Base-by-base conservation (phyloP, 1,140 invertebrate species). In the Eupristina koningsbergeri region DNA sequence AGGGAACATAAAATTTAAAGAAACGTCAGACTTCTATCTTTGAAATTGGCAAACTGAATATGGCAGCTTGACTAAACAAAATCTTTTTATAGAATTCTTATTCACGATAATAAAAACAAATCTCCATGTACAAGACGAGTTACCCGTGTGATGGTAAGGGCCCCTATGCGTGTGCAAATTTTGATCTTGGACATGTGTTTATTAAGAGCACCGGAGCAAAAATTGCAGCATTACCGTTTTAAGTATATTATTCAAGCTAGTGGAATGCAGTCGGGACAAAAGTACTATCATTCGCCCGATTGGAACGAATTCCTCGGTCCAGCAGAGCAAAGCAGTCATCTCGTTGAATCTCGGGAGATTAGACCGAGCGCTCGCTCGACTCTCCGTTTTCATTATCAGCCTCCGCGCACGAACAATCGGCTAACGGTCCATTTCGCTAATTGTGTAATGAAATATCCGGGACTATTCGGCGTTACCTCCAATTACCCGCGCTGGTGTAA, bases 161-260 rank as follows among this genome's bases (percentile, higher is more conserved):
- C 41, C 41, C 22, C 13, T n/a, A 13, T 41, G 6, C 36, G n/a
- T 26, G 39, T 31, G 22, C 17, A 19, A 3, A n/a, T 41, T 71
- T 41, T 71, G 41, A 71, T 71, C 67, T 71, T 71, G 36, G 19
- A 17, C n/a, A 0, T 26, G 67, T 26, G 13, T 26, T 71, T 71
- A 41, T 71, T 71, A 19, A 5, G 41, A 13, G 22, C 0, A 31
- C 19, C 5, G 1, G 9, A n/a, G 67, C 22, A 26, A 39, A 39
- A 41, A 39, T 41, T 3, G 22, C 6, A 41, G 67, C 36, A 0
- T 71, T 41, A 71, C 67, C 22, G 67, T 71, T 71, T 71, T 71
- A 71, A 47, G 71, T 73, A 47, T 29, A 73, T 73, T 47, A 73
- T 73, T 73, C 71, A 45, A 41, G 17, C 39, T 41, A 29, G 0